A percentile compares a stretch with the other conserved stretches of the same genome.
Evolutionary conservation across 2,797 vertebrate species (phyloP).

Genomic region (Pterois miles): DNA sequence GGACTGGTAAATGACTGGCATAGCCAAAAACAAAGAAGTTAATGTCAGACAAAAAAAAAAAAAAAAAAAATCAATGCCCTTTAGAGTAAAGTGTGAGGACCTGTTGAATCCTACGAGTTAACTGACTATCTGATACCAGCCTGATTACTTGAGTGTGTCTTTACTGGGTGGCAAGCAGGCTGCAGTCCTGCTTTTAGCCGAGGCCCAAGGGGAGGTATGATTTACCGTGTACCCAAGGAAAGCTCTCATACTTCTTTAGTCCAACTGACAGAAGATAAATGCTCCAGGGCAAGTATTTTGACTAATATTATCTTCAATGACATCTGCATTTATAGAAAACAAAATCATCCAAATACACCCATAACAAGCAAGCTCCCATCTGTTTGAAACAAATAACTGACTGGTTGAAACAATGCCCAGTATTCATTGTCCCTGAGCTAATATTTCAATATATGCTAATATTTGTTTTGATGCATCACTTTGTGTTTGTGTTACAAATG

Average conservation of each 20-base stretch:
- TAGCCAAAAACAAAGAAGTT: slow-evolving; percentile 27
- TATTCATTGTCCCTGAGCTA: background rate
- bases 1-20: slow-evolving; percentile 48
- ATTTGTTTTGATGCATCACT: background rate
- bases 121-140: slow-evolving; percentile 28
- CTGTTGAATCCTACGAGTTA: slow-evolving; percentile 23
- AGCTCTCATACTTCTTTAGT: slow-evolving; percentile 2
- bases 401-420: slow-evolving; percentile 9
- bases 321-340: background rate
- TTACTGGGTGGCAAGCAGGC: slow-evolving; percentile 1
- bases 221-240: slow-evolving; percentile 16
- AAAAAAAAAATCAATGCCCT: slow-evolving; percentile 23
- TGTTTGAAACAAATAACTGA: slow-evolving; percentile 15
- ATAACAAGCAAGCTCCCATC: background rate
- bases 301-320: background rate
- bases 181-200: background rate
- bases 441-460: slow-evolving; percentile 1
- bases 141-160: slow-evolving; percentile 1
- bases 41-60: slow-evolving; percentile 22
- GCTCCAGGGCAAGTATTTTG: background rate
- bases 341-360: background rate
- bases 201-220: background rate
- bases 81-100: slow-evolving; percentile 13
- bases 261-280: background rate
- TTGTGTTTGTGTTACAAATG: background rate